Evolutionary conservation across 1,140 invertebrate genomes (phyloP), one percentile per base, ranked within the genome.

Genomic region (Delia radicum): DNA sequence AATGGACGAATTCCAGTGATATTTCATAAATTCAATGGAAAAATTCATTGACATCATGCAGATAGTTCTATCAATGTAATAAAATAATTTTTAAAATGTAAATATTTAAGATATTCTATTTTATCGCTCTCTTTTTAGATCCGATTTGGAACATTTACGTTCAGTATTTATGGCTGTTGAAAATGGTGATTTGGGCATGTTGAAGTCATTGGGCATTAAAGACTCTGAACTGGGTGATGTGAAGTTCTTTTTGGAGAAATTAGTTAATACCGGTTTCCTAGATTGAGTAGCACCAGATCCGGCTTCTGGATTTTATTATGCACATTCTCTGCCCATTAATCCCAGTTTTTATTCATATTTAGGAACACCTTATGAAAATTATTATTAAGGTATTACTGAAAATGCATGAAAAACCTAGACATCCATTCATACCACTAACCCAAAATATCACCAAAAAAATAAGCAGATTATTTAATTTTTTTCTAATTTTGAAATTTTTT

Each of bases 91-190:
- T n/a, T n/a, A n/a, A n/a, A n/a, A n/a, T n/a, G n/a, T n/a, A n/a
- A n/a, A n/a, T n/a, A n/a, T n/a, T n/a, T n/a, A n/a, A n/a, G n/a
- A n/a, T n/a, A n/a, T n/a, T n/a, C n/a, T n/a, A n/a, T n/a, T n/a
- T n/a, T n/a, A n/a, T n/a, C n/a, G n/a, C n/a, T n/a, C n/a, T n/a
- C 5, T 42, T 82, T 81, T 6, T 79, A 86, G 94, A 77, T 92
- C 93, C 2, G 96, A 98, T 85, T 87, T 97, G 80, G 95, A 97
- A 82, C 95, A 98, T 84, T 89, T 98, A 77, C 93, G 96, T 82
- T 95, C 94, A 3, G 95, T 98, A 10, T 97, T 98, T 87, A 95
- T 97, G 91, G 96, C 96, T 1, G 96, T 98, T n/a, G 95, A 98
- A 83, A 97, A 96, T 82, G 96, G 96, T 3, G 95, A 97, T 86